Evolutionary conservation across 2,888 invertebrate species (phyloP).

Genomic region (Pachliopta kotzebuea): DNA sequence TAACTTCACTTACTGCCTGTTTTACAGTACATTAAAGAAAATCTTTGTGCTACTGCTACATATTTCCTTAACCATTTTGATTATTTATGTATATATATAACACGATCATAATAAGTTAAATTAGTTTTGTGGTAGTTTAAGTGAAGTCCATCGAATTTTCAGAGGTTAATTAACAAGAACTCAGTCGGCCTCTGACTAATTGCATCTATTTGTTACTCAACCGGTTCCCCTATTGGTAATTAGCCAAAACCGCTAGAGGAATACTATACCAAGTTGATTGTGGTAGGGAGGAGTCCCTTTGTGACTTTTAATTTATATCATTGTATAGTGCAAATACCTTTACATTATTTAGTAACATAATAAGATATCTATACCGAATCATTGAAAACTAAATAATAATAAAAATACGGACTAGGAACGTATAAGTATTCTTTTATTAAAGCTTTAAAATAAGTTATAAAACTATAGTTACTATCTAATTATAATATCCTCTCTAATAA

Average conservation of each 20-base stretch:
- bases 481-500: too few relatives aligned
- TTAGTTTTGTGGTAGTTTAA: constrained; percentile 1
- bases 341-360: neutral
- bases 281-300: neutral
- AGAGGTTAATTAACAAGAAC: constrained; percentile 20
- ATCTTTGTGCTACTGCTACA: too few relatives aligned
- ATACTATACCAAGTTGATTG: neutral
- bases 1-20: too few relatives aligned
- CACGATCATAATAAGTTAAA: neutral
- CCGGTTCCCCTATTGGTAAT: constrained; percentile 21
- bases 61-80: neutral
- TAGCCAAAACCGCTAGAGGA: constrained; percentile 19
- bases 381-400: neutral
- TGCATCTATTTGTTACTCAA: constrained; percentile 25
- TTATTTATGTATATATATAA: neutral
- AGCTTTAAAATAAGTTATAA: too few relatives aligned
- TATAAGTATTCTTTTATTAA: too few relatives aligned
- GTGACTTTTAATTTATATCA: constrained; percentile 3
- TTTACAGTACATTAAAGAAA: too few relatives aligned
- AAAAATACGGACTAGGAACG: too few relatives aligned
- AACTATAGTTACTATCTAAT: too few relatives aligned
- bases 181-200: constrained; percentile 21
- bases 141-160: constrained; percentile 20
- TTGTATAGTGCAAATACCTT: neutral
- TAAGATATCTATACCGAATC: neutral